Evolutionary conservation across 2,888 invertebrate genomes (phyloP).

Genomic region (Leptinotarsa rubiginosa): DNA sequence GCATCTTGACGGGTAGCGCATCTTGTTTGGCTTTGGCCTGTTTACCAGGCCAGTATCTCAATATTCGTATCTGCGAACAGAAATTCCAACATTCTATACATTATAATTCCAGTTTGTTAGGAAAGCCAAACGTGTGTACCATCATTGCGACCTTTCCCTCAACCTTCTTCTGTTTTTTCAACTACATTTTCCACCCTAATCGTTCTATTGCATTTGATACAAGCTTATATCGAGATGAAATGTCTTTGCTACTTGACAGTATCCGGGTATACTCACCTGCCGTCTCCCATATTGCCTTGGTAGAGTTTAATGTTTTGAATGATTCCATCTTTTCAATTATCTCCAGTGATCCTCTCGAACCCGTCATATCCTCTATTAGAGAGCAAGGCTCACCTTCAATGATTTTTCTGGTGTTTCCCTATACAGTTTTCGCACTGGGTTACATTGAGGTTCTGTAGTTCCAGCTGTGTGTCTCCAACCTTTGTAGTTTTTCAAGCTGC

Average conservation of each 20-base stretch:
- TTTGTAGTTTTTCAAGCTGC: not conserved
- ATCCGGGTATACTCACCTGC: too few relatives aligned
- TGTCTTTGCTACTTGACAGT: too few relatives aligned
- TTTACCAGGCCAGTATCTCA: too few relatives aligned
- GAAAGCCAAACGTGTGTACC: not conserved
- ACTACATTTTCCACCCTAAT: not conserved
- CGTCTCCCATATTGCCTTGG: too few relatives aligned
- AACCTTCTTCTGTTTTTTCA: not conserved
- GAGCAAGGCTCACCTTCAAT: too few relatives aligned
- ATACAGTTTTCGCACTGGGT: too few relatives aligned
- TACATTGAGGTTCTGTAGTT: too few relatives aligned
- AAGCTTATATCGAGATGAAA: not conserved
- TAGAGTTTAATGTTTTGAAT: too few relatives aligned
- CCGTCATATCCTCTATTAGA: too few relatives aligned
- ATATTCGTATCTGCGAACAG: not conserved
- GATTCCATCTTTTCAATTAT: too few relatives aligned
- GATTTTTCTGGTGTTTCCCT: too few relatives aligned
- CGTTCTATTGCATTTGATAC: not conserved
- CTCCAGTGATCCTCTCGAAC: too few relatives aligned
- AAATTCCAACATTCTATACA: not conserved
- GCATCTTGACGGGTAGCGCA: not conserved
- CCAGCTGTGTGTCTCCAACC: not conserved
- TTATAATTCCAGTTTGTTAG: not conserved
- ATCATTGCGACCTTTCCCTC: not conserved
- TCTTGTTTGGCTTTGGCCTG: not conserved